Conservation (phyloP, 1,140 invertebrate genomes). For the Drosophila guanche region DNA sequence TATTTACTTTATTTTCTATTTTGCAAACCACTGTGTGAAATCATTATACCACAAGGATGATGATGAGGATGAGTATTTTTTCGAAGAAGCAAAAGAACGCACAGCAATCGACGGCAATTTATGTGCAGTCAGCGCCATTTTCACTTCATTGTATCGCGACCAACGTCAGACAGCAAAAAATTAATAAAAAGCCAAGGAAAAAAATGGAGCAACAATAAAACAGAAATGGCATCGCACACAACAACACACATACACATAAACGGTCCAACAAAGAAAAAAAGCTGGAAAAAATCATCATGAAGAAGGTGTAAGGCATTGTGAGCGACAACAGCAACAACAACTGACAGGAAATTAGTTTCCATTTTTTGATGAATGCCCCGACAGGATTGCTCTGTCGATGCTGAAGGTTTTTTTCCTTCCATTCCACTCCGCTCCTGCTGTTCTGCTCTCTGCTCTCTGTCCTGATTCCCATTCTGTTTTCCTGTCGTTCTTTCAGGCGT, state of each 20-base stretch:
- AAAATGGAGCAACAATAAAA: constrained; percentile 78
- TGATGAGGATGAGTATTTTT: constrained; percentile 6
- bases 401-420: constrained; percentile 50
- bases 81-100: constrained; percentile 25
- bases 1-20: too few relatives aligned
- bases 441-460: constrained; percentile 21
- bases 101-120: constrained; percentile 75
- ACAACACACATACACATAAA: constrained; percentile 19
- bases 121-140: constrained; percentile 79
- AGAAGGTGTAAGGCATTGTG: constrained; percentile 74
- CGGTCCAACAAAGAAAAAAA: constrained; percentile 26
- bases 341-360: constrained; percentile 83
- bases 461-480: constrained; percentile 28
- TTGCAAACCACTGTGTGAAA: too few relatives aligned
- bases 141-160: constrained; percentile 79
- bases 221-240: constrained; percentile 63
- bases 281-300: constrained; percentile 49
- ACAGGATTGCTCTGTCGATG: constrained; percentile 75
- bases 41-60: not conserved
- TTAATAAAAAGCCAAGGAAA: constrained; percentile 77
- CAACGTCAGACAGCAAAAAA: constrained; percentile 76
- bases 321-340: constrained; percentile 74
- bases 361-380: constrained; percentile 83
- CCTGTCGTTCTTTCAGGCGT: constrained; percentile 51
- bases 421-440: constrained; percentile 6